These are phyloP conservation scores for Heliconius charithonia DNA, from an alignment of 2,888 invertebrate species.

Conservation along the genomic window DNA sequence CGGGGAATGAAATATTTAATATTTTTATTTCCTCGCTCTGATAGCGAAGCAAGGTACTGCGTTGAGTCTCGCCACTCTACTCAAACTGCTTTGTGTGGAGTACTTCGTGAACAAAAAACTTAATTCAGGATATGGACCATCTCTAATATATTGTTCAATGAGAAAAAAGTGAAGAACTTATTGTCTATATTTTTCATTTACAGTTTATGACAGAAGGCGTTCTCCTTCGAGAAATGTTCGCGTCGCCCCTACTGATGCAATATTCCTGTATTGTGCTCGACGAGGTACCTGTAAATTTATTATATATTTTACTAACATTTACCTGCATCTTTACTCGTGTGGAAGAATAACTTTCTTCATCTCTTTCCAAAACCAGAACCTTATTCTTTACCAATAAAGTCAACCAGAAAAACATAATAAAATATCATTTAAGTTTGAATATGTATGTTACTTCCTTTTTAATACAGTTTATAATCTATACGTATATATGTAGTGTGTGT, in stretches of 20 bases:
- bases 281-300: conserved; percentile 83
- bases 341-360: too few relatives aligned
- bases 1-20: neutral
- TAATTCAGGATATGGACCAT: too few relatives aligned
- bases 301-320: neutral
- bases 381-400: too few relatives aligned
- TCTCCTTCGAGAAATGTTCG: conserved; percentile 96
- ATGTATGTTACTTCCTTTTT: too few relatives aligned
- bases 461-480: too few relatives aligned
- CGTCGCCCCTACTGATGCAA: conserved; percentile 94
- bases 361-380: too few relatives aligned
- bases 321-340: neutral
- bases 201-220: conserved; percentile 99
- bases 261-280: conserved; percentile 96
- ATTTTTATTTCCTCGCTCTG: neutral
- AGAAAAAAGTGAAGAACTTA: neutral
- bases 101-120: neutral
- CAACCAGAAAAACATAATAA: too few relatives aligned
- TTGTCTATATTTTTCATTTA: conserved; percentile 49
- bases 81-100: neutral
- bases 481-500: too few relatives aligned
- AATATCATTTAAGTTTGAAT: too few relatives aligned
- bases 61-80: neutral
- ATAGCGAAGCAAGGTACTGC: neutral
- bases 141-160: neutral